Base-by-base conservation (phyloP, 2,888 invertebrate genomes). In the Ashinkailepas kermadecensis region DNA sequence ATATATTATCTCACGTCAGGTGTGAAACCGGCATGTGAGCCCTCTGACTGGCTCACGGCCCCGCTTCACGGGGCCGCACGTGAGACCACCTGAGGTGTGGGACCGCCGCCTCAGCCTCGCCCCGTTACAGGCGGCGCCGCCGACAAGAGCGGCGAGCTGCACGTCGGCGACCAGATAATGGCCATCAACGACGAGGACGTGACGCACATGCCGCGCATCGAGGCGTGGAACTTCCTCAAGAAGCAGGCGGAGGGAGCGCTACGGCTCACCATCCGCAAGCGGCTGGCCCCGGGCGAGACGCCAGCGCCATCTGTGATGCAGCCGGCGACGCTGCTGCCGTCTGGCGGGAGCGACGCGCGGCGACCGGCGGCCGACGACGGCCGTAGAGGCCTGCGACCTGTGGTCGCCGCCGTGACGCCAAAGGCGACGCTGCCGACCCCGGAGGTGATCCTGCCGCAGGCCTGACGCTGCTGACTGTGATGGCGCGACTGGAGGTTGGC, bases 221-320 rank as follows among this genome's bases (percentile, higher is more conserved):
- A 96, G 89, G 96, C 95, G 81, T 97, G 97, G 97, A 94, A 94
- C 85, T 91, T 94, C 83, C 93, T 97, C 89, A 97, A 97, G 88
- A 93, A 94, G 86, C 88, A 97, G 84, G 93, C 95, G 81, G 92
- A 94, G 86, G 97, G 97, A 82, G 92, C 92, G 86, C 93, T 95
- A 84, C 91, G 90, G 84, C 89, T 94, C 84, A 88, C 88, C 84
- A 88, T 91, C 85, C 87, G 90, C 84, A 89, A 85, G 80, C 84
- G 84, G 62, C 67, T 84, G 54, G 78, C 78, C 4, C 12, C 12
- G 2, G 58, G 78, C 78, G 15, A 39, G 74, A 15, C 74, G 54
- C 74, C 74, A 54, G 74, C 74, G 54, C 74, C 74, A 74, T 39
- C 54, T 54, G 74, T 13, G 21, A 21, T 9, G 6, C 15, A 12